These are phyloP conservation scores for Tokudaia muenninki DNA, from an alignment of 2,797 vertebrate genomes.

Conservation along the genomic window DNA sequence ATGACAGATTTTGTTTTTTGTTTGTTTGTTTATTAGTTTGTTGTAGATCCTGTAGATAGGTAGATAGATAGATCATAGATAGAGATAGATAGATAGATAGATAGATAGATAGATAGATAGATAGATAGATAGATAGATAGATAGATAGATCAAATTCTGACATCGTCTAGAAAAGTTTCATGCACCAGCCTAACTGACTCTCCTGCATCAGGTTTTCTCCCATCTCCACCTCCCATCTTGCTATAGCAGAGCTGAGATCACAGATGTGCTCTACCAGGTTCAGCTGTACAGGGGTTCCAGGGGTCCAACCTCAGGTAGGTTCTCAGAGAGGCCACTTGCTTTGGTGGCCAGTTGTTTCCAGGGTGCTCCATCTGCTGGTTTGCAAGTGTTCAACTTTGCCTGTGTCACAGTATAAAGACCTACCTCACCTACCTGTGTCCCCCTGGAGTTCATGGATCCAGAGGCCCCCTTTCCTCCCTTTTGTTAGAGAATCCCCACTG, in stretches of 20 bases:
- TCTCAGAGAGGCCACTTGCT: neutral
- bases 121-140: neutral
- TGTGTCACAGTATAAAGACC: too few species aligned
- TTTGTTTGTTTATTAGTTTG: neutral
- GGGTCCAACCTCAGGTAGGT: neutral
- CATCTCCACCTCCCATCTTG: too few species aligned
- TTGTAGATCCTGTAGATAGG: neutral
- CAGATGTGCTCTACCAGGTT: too few species aligned
- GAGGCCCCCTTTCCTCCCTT: neutral
- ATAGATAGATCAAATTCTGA: constrained; percentile 86
- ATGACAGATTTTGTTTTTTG: neutral
- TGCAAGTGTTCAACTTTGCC: neutral
- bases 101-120: too few species aligned
- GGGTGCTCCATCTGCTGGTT: neutral
- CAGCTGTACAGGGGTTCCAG: neutral
- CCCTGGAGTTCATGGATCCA: neutral
- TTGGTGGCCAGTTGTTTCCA: neutral
- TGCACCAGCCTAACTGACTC: neutral
- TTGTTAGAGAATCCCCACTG: neutral
- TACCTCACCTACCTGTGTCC: neutral
- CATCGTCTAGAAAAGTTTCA: constrained; percentile 89
- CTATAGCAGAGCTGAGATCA: too few species aligned
- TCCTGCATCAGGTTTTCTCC: too few species aligned
- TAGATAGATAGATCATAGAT: neutral
- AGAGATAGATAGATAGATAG: neutral